phyloP scores from a whole-genome alignment of 2,113 vertebrate genomes.

The Callithrix jacchus region DNA sequence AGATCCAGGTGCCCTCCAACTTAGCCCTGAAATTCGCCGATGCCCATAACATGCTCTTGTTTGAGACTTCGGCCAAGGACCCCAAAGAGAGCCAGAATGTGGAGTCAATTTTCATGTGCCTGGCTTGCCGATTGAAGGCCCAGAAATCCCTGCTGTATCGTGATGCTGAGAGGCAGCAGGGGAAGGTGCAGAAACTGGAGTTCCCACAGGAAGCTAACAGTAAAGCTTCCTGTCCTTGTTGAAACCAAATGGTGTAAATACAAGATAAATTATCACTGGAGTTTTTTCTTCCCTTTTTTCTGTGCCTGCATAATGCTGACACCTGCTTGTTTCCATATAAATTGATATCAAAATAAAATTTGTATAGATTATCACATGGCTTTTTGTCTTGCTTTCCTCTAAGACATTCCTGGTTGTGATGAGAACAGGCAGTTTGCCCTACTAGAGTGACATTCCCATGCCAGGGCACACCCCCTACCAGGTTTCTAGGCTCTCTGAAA shows the following conservation, averaged over 20 bases:
- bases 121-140: constrained; percentile 95
- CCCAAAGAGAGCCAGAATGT: constrained; percentile 96
- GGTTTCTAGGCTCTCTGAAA: not conserved
- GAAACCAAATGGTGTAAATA: constrained; percentile 80
- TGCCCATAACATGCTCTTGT: constrained; percentile 97
- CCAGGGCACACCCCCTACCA: not conserved
- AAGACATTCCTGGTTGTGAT: constrained; percentile 33
- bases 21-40: constrained; percentile 96
- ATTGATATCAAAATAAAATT: constrained; percentile 78
- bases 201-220: constrained; percentile 84
- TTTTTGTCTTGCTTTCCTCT: constrained; percentile 65
- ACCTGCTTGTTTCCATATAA: constrained; percentile 78
- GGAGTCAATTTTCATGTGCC: constrained; percentile 98
- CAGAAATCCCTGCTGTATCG: constrained; percentile 96
- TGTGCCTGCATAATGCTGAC: constrained; percentile 68
- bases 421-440: not conserved
- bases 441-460: not conserved
- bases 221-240: constrained; percentile 93
- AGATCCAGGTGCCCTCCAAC: constrained; percentile 96
- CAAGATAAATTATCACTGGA: constrained; percentile 52
- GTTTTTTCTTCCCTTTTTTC: constrained; percentile 47
- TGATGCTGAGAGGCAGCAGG: constrained; percentile 91
- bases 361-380: constrained; percentile 76
- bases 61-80: constrained; percentile 98
- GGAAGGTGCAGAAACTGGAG: constrained; percentile 88